These are phyloP conservation scores for Microctenopoma stevenorrisi DNA, from an alignment of 2,797 vertebrate genomes.

Conservation along the genomic window DNA sequence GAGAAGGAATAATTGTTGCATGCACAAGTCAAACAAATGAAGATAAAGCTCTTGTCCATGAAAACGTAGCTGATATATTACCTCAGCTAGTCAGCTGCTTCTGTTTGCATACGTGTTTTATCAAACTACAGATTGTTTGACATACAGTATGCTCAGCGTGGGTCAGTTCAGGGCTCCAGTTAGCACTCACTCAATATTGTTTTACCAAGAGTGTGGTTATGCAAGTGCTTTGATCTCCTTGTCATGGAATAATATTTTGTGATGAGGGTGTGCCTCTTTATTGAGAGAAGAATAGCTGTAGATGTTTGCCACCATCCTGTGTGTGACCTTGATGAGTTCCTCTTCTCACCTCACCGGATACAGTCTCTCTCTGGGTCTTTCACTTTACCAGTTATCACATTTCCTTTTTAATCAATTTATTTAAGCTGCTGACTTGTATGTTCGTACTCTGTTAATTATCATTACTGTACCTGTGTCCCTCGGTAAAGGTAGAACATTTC, in stretches of 20 bases:
- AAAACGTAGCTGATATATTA: background rate
- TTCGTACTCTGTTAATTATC: constrained; percentile 13
- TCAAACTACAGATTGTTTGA: background rate
- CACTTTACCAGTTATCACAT: constrained; percentile 5
- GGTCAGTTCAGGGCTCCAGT: constrained; percentile 10
- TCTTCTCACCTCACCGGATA: constrained; percentile 1
- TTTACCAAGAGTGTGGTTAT: constrained; percentile 14
- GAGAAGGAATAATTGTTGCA: background rate
- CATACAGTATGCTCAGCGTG: constrained; percentile 8
- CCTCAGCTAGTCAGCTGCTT: constrained; percentile 5
- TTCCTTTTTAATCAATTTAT: constrained; percentile 17
- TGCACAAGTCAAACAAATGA: background rate
- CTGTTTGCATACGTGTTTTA: background rate
- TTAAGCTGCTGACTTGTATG: background rate
- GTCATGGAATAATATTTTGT: constrained; percentile 36
- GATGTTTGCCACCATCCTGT: constrained; percentile 38
- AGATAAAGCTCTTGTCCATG: background rate
- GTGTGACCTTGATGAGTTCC: constrained; percentile 39
- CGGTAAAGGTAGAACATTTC: background rate
- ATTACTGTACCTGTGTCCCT: background rate
- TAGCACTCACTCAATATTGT: constrained; percentile 10
- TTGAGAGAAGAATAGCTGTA: constrained; percentile 33
- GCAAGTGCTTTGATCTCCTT: constrained; percentile 29
- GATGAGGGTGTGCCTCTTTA: constrained; percentile 28
- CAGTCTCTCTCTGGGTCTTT: background rate